Percentiles rank a stretch among this genome's conserved stretches.
These are phyloP conservation scores for Hippasteria phrygiana DNA, from an alignment of 53 echinoderm and acorn worm species.

Conservation along the genomic window DNA sequence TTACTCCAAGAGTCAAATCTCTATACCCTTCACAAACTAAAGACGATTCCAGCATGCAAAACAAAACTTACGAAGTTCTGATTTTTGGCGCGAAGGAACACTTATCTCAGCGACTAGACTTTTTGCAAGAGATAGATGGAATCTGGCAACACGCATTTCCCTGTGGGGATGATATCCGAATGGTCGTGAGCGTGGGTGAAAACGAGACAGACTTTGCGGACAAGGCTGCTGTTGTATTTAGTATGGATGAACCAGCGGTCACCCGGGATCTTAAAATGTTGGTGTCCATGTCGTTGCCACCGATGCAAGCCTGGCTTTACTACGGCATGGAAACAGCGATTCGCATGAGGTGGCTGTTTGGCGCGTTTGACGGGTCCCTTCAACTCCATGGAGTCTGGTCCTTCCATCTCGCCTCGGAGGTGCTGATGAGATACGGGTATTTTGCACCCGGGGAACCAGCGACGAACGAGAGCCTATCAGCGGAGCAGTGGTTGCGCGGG, in stretches of 20 bases:
- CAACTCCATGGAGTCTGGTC: constrained; percentile 79
- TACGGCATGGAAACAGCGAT: constrained; percentile 76
- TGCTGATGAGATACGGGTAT: constrained; percentile 69
- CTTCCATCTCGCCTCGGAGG: constrained; percentile 65
- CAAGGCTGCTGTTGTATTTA: constrained; percentile 30
- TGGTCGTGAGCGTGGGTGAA: neutral
- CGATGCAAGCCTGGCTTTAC: constrained; percentile 76
- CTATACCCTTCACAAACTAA: neutral
- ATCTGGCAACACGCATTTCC: neutral
- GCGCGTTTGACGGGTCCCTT: constrained; percentile 37
- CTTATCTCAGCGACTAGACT: constrained; percentile 23
- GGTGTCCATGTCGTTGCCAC: constrained; percentile 12
- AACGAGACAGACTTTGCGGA: neutral
- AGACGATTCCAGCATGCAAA: neutral
- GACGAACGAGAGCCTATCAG: neutral
- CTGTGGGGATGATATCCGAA: neutral
- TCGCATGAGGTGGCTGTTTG: constrained; percentile 66
- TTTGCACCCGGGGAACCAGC: constrained; percentile 43
- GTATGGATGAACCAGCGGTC: constrained; percentile 42
- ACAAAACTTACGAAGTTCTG: neutral
- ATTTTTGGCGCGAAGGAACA: neutral
- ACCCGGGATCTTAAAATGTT: neutral
- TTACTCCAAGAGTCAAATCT: neutral
- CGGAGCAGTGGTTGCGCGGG: constrained; percentile 13
- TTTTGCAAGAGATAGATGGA: neutral